Conservation (phyloP, 1,140 invertebrate species). For the Penaeus japonicus region DNA sequence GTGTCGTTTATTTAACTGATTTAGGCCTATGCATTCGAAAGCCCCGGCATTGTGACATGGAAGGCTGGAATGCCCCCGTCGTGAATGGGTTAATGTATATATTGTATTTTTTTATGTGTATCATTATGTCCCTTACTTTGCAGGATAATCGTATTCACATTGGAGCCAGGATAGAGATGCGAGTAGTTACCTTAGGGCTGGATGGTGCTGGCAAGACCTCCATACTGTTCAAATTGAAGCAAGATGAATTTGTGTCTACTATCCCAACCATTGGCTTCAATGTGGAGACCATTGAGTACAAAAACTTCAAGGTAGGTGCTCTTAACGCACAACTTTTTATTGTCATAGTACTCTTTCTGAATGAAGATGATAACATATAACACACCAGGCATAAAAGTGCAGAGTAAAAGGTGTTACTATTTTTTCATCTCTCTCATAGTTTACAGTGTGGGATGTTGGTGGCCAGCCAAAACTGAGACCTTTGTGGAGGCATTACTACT, state of each 20-base stretch:
- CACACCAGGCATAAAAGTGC: neutral
- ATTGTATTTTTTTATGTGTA: neutral
- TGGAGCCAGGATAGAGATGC: slow-evolving; percentile 73
- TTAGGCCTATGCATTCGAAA: too few species aligned
- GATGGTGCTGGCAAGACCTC: slow-evolving; percentile 73
- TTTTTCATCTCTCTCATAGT: slow-evolving; percentile 60
- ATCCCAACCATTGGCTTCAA: slow-evolving; percentile 73
- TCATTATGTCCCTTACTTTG: neutral
- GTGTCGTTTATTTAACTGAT: too few species aligned
- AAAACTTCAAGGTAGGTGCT: slow-evolving; percentile 56
- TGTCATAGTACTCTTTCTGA: neutral
- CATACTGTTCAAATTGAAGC: slow-evolving; percentile 72
- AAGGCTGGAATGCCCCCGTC: too few species aligned
- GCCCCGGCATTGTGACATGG: too few species aligned
- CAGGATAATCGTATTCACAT: slow-evolving; percentile 74
- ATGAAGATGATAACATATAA: neutral
- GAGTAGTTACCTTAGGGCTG: slow-evolving; percentile 71
- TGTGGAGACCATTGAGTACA: slow-evolving; percentile 71
- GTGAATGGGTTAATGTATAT: neutral
- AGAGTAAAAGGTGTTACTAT: neutral
- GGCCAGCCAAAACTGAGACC: slow-evolving; percentile 70
- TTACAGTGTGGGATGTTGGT: slow-evolving; percentile 73
- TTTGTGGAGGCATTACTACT: slow-evolving; percentile 71
- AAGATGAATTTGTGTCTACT: slow-evolving; percentile 73
- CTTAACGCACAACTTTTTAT: neutral